Evolutionary conservation across 2,113 vertebrate species (phyloP).

Genomic region (Nesoenas mayeri): DNA sequence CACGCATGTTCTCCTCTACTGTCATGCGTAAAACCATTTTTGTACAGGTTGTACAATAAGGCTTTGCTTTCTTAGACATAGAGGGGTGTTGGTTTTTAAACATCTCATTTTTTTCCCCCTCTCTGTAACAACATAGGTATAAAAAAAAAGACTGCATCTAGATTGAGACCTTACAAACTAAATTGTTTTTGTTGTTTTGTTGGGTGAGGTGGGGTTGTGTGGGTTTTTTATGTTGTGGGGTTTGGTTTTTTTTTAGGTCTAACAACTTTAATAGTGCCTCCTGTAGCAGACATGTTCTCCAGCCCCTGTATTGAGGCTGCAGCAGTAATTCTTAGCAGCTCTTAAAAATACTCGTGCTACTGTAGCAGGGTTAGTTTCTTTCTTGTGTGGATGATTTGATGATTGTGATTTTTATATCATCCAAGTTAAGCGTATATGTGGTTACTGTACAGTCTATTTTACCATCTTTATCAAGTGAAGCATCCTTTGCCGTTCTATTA

Average conservation of each 20-base stretch:
- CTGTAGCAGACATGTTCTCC: background rate
- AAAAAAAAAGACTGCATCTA: background rate
- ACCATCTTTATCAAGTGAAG: background rate
- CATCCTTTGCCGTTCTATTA: background rate
- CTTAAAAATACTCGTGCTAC: accelerated
- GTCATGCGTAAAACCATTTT: accelerated
- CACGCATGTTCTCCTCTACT: background rate
- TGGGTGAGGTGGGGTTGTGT: too few species aligned
- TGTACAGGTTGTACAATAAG: background rate
- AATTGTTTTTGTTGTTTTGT: too few species aligned
- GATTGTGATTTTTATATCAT: background rate
- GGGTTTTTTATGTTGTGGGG: too few species aligned
- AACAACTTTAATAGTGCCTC: background rate
- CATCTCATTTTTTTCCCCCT: background rate
- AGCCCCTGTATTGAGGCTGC: accelerated
- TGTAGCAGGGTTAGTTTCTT: background rate
- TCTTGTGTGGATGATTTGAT: background rate
- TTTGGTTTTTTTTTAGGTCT: background rate
- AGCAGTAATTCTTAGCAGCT: background rate
- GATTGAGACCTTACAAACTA: background rate
- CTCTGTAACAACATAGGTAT: background rate
- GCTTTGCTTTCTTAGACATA: background rate
- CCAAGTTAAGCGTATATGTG: accelerated
- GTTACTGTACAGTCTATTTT: background rate
- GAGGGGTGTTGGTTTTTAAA: background rate